These are phyloP conservation scores for Pristionchus entomophagus DNA, from an alignment of 2,888 invertebrate genomes.

Conservation along the genomic window DNA sequence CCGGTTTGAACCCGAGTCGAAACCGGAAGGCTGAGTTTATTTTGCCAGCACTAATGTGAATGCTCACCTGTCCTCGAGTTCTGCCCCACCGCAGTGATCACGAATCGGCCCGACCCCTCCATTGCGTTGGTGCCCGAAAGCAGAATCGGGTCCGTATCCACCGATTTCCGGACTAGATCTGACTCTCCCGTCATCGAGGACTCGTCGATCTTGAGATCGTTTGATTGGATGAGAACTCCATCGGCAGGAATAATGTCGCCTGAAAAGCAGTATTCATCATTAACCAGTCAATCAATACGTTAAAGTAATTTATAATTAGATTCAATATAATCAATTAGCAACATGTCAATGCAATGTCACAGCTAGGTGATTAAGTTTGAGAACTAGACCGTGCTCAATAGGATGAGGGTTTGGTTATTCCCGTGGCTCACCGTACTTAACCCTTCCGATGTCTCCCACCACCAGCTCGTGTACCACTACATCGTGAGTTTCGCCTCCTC, in stretches of 20 bases:
- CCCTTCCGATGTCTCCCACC: conserved; percentile 97
- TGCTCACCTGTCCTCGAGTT: conserved; percentile 99
- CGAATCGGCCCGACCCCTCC: conserved; percentile 91
- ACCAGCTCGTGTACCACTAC: conserved; percentile 96
- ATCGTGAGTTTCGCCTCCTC: conserved; percentile 91
- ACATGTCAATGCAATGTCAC: background rate
- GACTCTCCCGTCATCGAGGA: conserved; percentile 98
- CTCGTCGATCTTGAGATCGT: conserved; percentile 98
- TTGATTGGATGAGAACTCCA: conserved; percentile 96
- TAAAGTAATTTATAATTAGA: too few species aligned
- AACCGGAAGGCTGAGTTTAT: too few species aligned
- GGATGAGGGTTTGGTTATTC: too few species aligned
- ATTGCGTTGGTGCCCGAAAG: conserved; percentile 91
- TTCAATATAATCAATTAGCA: too few species aligned
- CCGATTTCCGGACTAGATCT: conserved; percentile 88
- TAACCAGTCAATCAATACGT: background rate
- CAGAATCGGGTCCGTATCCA: conserved; percentile 47
- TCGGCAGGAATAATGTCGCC: conserved; percentile 98
- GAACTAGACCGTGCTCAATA: too few species aligned
- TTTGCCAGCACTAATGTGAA: too few species aligned
- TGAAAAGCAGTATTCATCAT: too few species aligned
- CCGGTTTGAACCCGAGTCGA: too few species aligned
- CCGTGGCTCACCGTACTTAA: conserved; percentile 80
- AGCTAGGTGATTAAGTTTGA: background rate
- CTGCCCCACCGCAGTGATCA: conserved; percentile 96